phyloP scores from a whole-genome alignment of 2,888 invertebrate genomes.

The Oeneis ivallda region DNA sequence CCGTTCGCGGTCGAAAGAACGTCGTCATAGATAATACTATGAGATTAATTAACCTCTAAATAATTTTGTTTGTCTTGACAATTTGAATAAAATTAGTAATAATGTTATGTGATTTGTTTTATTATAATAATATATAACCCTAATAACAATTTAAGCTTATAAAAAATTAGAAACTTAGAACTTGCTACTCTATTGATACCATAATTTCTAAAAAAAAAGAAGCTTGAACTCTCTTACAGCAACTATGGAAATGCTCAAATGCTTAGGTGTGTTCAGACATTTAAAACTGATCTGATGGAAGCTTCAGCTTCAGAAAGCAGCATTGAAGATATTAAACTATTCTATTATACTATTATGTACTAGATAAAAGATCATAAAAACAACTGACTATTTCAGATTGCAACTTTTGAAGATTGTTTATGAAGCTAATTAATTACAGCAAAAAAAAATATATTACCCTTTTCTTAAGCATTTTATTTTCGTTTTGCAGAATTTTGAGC shows the following conservation, averaged over 20 bases:
- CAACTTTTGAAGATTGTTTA: no score
- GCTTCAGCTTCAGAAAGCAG: no score
- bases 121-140: neutral
- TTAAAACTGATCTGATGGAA: no score
- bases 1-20: conserved; percentile 66
- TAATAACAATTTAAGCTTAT: neutral
- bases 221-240: no score
- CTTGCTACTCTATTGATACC: no score
- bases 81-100: conserved; percentile 55
- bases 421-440: neutral
- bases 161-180: neutral
- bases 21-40: conserved; percentile 69
- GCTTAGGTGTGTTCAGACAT: no score
- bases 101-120: conserved; percentile 47
- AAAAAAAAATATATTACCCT: neutral
- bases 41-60: conserved; percentile 42
- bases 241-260: no score
- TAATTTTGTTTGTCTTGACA: conserved; percentile 10
- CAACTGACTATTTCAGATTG: no score
- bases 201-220: no score
- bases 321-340: no score
- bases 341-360: no score
- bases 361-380: no score
- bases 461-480: conserved; percentile 9
- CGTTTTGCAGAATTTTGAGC: conserved; percentile 17